These are phyloP conservation scores for Drosophila sordidula DNA, from an alignment of 2,888 invertebrate species.

Conservation along the genomic window DNA sequence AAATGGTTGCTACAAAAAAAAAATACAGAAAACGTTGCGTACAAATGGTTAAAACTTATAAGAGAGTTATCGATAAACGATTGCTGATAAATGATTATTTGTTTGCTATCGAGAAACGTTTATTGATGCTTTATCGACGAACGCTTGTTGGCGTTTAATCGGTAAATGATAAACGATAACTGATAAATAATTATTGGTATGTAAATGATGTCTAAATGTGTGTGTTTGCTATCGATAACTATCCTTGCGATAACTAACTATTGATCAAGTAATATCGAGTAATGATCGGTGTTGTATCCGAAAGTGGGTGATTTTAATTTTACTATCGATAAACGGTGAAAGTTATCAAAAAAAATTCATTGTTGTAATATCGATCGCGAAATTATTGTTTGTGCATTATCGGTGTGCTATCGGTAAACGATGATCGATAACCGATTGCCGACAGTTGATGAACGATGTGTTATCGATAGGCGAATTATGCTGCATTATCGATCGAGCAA, in stretches of 20 bases:
- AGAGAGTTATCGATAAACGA: conserved; percentile 2
- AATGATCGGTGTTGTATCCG: too few species aligned
- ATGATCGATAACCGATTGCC: conserved; percentile 1
- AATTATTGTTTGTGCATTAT: too few species aligned
- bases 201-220: too few species aligned
- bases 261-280: too few species aligned
- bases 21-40: conserved; percentile 20
- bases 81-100: not conserved
- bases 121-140: not conserved
- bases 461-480: not conserved
- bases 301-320: too few species aligned
- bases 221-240: not conserved
- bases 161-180: not conserved
- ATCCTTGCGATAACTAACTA: too few species aligned
- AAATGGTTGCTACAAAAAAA: conserved; percentile 35
- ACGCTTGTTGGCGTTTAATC: too few species aligned
- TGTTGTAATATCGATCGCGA: too few species aligned
- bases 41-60: conserved; percentile 1
- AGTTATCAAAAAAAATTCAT: too few species aligned
- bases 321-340: too few species aligned
- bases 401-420: too few species aligned
- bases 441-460: not conserved
- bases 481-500: not conserved
- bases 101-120: not conserved
- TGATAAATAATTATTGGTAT: not conserved